Base-by-base conservation (phyloP, 2,888 invertebrate genomes). In the Pseudolycoriella hygida region DNA sequence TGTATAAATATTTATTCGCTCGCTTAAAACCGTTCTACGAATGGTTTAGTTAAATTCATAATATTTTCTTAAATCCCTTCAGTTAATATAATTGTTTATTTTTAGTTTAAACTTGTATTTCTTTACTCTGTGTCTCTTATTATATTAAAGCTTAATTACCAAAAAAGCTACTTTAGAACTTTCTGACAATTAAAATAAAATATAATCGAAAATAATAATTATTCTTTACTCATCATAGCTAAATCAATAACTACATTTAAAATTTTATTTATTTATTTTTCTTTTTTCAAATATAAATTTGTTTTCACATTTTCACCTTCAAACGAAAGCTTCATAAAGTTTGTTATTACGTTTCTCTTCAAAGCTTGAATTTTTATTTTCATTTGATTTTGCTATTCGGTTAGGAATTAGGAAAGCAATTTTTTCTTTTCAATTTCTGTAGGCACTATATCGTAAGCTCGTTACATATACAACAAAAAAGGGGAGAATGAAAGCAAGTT, bases 141-240 rank as follows among this genome's bases (percentile, higher is more conserved):
- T 39, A 39, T 39, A 39, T 39, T 39, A 39, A 39, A 39, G 39
- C 39, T 39, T 39, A 39, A 39, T 39, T 39, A 39, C 39, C 39
- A 39, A 39, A 39, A 39, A 39, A 39, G 39, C 17, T 39, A 39
- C 39, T 2, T 39, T 17, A 39, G 14, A 39, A 39, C 39, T 39
- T 39, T 39, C 39, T 39, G 39, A 39, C 39, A 39, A 39, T 41
- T 50, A 46, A 43, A 45, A 19, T 30, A 43, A 38, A 20, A 42
- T 42, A 42, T 38, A n/a, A 40, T 50, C 39, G 25, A 25, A 25
- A 25, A 25, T 25, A 4, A 25, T 6, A 25, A 6, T 34, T 34
- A 10, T 34, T 34, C n/a, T 25, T 6, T 25, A 25, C 25, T 25
- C 25, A 25, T 25, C 25, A 25, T 25, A 25, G 25, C 25, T 25